Base-by-base conservation (phyloP, 2,113 vertebrate genomes). In the Phaethon lepturus region DNA sequence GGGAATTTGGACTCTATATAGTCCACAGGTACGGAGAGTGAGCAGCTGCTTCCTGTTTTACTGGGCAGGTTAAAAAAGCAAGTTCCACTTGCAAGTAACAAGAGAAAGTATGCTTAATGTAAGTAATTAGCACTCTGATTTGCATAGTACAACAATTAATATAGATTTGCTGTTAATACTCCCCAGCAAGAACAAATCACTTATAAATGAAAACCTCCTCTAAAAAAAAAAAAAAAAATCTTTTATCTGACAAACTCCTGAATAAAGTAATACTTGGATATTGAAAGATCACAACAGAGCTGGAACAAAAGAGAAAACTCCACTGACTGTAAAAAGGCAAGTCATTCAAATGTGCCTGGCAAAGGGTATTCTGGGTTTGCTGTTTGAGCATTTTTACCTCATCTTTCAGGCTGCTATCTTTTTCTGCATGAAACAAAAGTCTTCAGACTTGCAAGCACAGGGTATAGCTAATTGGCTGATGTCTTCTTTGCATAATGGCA, bases 231-330 rank as follows among this genome's bases (percentile, higher is more conserved):
- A 77, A 89, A 59, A 80, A 66, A 63, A 58, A 15, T 49, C 59
- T 95, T 93, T 94, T 82, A 58, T 85, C 71, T 79, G 74, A 78
- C 74, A 88, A 89, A 91, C 69, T 89, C 66, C 22, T 85, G 86
- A 95, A 89, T 94, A 85, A 85, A 94, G 58, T 73, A 68, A 74
- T 49, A 29, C 69, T 95, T 88, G 77, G 71, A 44, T 93, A 66
- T 22, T 90, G 85, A 90, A 93, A 73, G 86, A 94, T 90, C 77
- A 76, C 87, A 97, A 59, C 90, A 87, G 90, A 85, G 59, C 55
- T 95, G 77, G 83, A 95, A 96, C 91, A 94, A 93, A 95, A 95
- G 83, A 47, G 69, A 76, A 18, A 40, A 95, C 25, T 73, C 71
- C 52, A 25, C 40, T 66, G 84, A 55, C 15, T 79, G 38, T 63